phyloP scores from a whole-genome alignment of 2,888 invertebrate species.

The Tetranychus truncatus region DNA sequence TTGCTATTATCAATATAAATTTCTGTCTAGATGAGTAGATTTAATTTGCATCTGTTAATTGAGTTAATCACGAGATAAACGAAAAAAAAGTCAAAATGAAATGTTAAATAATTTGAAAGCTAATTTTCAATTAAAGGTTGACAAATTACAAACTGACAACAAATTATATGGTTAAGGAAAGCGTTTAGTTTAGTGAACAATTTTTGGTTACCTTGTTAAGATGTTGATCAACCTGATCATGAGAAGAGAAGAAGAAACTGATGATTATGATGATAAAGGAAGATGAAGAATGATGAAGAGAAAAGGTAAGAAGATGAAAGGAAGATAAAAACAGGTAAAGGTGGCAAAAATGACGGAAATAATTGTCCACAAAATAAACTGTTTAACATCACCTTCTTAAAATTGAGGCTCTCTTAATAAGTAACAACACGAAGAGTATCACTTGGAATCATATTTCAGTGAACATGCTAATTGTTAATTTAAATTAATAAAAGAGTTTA shows the following conservation, averaged over 20 bases:
- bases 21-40: not conserved
- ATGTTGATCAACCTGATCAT: not conserved
- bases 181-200: not conserved
- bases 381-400: not conserved
- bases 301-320: not conserved
- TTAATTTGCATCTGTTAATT: not conserved
- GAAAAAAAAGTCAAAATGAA: not conserved
- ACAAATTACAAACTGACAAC: not conserved
- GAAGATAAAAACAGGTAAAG: not conserved
- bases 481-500: not conserved
- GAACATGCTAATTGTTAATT: not conserved
- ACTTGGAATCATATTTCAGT: not conserved
- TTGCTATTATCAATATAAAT: no score
- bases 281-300: not conserved
- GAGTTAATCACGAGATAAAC: not conserved
- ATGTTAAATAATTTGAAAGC: not conserved
- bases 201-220: not conserved
- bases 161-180: not conserved
- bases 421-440: not conserved
- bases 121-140: slow-evolving; percentile 1
- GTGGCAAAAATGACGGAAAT: not conserved
- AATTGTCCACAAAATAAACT: not conserved
- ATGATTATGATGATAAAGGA: not conserved
- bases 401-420: not conserved
- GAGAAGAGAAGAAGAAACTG: not conserved